phyloP scores from a whole-genome alignment of 2,797 vertebrate species.

The Centroberyx gerrardi region DNA sequence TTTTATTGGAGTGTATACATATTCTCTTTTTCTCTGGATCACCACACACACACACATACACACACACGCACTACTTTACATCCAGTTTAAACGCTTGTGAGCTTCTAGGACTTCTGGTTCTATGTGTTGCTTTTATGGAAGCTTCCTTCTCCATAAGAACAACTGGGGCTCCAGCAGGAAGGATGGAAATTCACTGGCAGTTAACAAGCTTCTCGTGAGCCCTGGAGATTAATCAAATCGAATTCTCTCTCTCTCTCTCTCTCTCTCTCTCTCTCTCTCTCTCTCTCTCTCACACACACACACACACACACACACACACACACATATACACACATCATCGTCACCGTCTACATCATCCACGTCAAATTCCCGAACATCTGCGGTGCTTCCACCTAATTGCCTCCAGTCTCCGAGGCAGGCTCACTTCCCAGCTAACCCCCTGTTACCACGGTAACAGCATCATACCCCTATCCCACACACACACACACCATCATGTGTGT shows the following conservation, averaged over 20 bases:
- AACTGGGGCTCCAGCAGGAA: background rate
- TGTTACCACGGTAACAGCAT: conserved; percentile 72
- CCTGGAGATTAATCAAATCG: conserved; percentile 11
- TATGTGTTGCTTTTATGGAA: background rate
- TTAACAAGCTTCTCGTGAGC: conserved; percentile 26
- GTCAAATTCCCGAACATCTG: conserved; percentile 67
- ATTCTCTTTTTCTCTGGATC: background rate
- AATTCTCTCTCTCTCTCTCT: conserved; percentile 1
- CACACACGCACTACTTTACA: background rate
- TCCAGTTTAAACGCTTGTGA: background rate
- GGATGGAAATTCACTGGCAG: background rate
- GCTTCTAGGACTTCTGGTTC: background rate
- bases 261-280: background rate
- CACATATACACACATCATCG: background rate
- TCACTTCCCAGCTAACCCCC: conserved; percentile 49
- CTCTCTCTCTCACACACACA: background rate
- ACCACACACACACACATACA: conserved; percentile 1
- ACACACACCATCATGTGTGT: background rate
- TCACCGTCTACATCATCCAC: conserved; percentile 13
- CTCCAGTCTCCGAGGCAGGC: conserved; percentile 49
- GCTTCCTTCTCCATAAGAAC: background rate
- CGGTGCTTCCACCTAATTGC: conserved; percentile 63
- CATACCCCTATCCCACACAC: conserved; percentile 13
- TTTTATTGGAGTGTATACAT: too few relatives aligned
- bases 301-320: background rate